These are phyloP conservation scores for Chiloscyllium punctatum DNA, from an alignment of 2,797 vertebrate species.

Conservation along the genomic window DNA sequence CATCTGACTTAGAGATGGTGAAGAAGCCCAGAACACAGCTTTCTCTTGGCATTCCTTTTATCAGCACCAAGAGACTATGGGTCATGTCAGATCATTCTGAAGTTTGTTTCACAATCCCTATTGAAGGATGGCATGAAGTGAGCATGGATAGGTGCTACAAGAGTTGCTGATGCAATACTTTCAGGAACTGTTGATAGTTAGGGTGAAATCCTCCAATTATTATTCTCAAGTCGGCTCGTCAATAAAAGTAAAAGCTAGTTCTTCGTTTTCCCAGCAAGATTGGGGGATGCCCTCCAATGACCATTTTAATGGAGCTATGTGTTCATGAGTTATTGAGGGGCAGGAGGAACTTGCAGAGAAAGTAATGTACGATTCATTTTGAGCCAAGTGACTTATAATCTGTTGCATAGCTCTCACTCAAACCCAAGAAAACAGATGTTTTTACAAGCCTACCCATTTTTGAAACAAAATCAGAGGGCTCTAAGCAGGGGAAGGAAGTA, in stretches of 20 bases:
- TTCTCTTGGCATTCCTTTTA: not conserved
- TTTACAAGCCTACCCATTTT: not conserved
- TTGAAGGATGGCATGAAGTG: not conserved
- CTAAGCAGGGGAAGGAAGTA: conserved; percentile 10
- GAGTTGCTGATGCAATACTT: not conserved
- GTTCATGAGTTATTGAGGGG: not conserved
- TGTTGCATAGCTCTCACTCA: not conserved
- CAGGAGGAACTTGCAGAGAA: not conserved
- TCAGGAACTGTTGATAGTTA: not conserved
- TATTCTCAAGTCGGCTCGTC: not conserved
- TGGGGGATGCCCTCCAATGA: too few species aligned
- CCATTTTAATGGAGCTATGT: conserved; percentile 1
- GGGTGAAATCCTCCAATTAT: not conserved
- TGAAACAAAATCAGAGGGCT: not conserved
- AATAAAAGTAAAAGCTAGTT: not conserved
- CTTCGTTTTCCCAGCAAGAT: not conserved
- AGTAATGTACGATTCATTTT: conserved; percentile 7
- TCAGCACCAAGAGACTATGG: not conserved
- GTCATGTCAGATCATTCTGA: not conserved
- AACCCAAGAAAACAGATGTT: conserved; percentile 31
- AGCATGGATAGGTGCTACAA: too few species aligned
- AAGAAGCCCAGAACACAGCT: too few species aligned
- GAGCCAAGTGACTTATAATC: conserved; percentile 22
- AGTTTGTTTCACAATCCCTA: not conserved
- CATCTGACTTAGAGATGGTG: not conserved